A percentile compares a stretch with the other conserved stretches of the same genome.
Conservation (phyloP, 1,140 invertebrate species). For the Drosophila seguyi region DNA sequence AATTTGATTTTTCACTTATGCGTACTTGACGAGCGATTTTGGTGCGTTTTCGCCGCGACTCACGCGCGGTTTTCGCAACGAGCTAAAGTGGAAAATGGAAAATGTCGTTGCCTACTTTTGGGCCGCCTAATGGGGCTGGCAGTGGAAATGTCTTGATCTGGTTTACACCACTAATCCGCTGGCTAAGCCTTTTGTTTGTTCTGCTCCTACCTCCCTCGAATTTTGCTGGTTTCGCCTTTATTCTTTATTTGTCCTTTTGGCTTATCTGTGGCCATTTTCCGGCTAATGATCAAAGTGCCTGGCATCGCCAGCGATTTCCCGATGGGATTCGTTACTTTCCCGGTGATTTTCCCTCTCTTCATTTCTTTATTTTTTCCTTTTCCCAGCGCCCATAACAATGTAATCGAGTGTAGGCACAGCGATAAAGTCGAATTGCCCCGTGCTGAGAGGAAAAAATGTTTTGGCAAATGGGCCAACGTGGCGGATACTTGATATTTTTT, state of each 20-base stretch:
- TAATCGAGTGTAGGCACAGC: constrained; percentile 73
- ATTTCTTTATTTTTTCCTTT: constrained; percentile 11
- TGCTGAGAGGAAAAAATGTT: constrained; percentile 43
- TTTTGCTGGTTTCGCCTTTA: constrained; percentile 17
- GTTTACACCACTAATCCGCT: constrained; percentile 53
- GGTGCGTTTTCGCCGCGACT: constrained; percentile 34
- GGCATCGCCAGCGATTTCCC: constrained; percentile 27
- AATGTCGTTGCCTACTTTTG: constrained; percentile 39
- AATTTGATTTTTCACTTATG: constrained; percentile 63
- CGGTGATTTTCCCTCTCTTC: neutral
- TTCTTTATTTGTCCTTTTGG: constrained; percentile 35
- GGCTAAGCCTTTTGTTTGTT: constrained; percentile 59
- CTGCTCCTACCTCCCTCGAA: neutral
- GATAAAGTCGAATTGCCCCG: constrained; percentile 68
- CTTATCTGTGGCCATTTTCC: constrained; percentile 67
- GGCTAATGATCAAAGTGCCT: constrained; percentile 72
- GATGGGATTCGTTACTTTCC: constrained; percentile 31
- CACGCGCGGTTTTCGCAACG: constrained; percentile 24
- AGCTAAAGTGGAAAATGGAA: constrained; percentile 9
- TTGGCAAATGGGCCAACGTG: constrained; percentile 58
- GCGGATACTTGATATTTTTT: constrained; percentile 29
- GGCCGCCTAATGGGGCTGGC: constrained; percentile 4
- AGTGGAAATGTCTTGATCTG: constrained; percentile 51
- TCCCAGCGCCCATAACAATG: constrained; percentile 62
- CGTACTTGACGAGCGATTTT: constrained; percentile 23